Percentiles rank a stretch among this genome's conserved stretches.
Conservation (phyloP, 2,888 invertebrate species). For the Drosophila silvestris region DNA sequence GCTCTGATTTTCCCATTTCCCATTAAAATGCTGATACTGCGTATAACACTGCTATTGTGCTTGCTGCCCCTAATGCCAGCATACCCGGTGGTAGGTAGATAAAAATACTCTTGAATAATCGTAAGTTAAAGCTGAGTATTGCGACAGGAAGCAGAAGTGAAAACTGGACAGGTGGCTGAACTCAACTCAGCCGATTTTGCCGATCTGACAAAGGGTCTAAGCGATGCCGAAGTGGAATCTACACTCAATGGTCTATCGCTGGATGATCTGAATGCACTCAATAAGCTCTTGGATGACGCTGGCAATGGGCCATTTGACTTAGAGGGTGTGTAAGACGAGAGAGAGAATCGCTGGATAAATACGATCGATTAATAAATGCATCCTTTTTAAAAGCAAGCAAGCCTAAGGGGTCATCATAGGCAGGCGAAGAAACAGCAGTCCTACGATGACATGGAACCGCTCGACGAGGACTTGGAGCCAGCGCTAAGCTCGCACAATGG, state of each 20-base stretch:
- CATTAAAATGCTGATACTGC: slow-evolving; percentile 56
- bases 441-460: slow-evolving; percentile 19
- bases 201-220: slow-evolving; percentile 71
- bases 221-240: slow-evolving; percentile 77
- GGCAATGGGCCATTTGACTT: slow-evolving; percentile 39
- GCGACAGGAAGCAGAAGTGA: slow-evolving; percentile 24
- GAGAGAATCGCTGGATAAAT: neutral
- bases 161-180: neutral
- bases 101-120: too few relatives aligned
- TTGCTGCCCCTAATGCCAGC: slow-evolving; percentile 24
- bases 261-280: slow-evolving; percentile 74
- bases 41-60: slow-evolving; percentile 26
- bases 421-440: slow-evolving; percentile 40
- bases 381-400: slow-evolving; percentile 54
- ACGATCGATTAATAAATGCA: slow-evolving; percentile 8
- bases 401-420: slow-evolving; percentile 41
- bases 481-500: slow-evolving; percentile 15
- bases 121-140: neutral
- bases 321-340: slow-evolving; percentile 34
- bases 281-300: slow-evolving; percentile 72
- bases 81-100: slow-evolving; percentile 45
- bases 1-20: slow-evolving; percentile 12
- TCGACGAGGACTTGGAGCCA: slow-evolving; percentile 32
- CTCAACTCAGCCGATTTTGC: slow-evolving; percentile 47
- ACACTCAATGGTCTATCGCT: slow-evolving; percentile 77